Evolutionary conservation across 2,888 invertebrate genomes (phyloP).

Genomic region (Gisinianus flammeolus): DNA sequence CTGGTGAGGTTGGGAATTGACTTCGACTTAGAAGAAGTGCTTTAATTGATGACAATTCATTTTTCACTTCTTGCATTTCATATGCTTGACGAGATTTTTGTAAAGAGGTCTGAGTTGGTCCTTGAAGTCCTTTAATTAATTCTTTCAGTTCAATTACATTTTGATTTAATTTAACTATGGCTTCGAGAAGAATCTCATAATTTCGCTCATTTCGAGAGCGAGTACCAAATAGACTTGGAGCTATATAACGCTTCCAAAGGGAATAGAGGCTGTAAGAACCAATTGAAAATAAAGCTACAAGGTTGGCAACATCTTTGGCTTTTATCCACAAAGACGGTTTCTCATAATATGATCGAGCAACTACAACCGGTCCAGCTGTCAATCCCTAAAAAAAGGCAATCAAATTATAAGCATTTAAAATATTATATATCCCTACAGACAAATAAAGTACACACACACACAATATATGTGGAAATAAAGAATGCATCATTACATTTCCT

Average conservation of each 20-base stretch:
- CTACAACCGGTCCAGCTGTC: slow-evolving; percentile 6
- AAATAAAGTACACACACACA: no score
- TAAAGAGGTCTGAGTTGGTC: not conserved
- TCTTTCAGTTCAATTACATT: slow-evolving; percentile 55
- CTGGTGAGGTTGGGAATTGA: slow-evolving; percentile 55
- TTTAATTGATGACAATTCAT: slow-evolving; percentile 75
- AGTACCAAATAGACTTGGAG: slow-evolving; percentile 72
- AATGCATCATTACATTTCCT: slow-evolving; percentile 41
- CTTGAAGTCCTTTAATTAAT: slow-evolving; percentile 47
- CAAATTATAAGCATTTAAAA: no score
- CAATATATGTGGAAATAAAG: not conserved
- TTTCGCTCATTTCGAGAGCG: slow-evolving; percentile 53
- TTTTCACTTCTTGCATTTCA: slow-evolving; percentile 70
- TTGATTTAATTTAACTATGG: slow-evolving; percentile 53
- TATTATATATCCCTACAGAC: no score
- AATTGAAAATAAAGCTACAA: slow-evolving; percentile 76
- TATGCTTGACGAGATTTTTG: slow-evolving; percentile 39
- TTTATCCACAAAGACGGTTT: slow-evolving; percentile 60
- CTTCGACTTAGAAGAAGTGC: slow-evolving; percentile 70
- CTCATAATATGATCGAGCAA: slow-evolving; percentile 33
- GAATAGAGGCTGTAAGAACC: slow-evolving; percentile 79
- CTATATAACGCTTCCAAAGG: slow-evolving; percentile 77
- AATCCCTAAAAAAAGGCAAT: slow-evolving; percentile 22
- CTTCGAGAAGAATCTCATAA: slow-evolving; percentile 52
- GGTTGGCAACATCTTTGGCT: slow-evolving; percentile 71